Base-by-base conservation (phyloP, 2,113 vertebrate species). In the Calonectris borealis region DNA sequence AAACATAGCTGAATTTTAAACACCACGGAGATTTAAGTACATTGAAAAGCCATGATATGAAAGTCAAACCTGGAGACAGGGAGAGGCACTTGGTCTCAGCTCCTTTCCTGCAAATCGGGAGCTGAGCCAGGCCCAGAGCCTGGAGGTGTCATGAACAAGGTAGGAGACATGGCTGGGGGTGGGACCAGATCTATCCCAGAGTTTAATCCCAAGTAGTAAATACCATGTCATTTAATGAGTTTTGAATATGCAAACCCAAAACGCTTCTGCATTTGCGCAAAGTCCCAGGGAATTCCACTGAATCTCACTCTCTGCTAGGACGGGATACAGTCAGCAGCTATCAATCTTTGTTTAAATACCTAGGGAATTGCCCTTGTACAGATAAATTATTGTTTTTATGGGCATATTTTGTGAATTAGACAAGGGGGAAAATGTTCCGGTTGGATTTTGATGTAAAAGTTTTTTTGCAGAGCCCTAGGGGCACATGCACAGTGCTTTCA, bases 1-100 rank as follows among this genome's bases (percentile, higher is more conserved):
- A 78, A 96, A 91, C 16, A 85, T 52, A 87, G 91, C 91, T 94
- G 96, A 93, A 95, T 97, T 97, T 97, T 97, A 97, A 97, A 89
- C 90, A 95, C 79, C 58, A 25, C 24, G 1, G 49, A 81, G 83
- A 85, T 70, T 80, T 82, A 83, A 77, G 44, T 29, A 36, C 86
- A 13, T 12, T 38, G 78, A 86, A 86, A 83, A 82, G 77, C 93
- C 89, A 69, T 19, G 61, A 73, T 72, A 44, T 46, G 87, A 83
- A 94, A 95, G 83, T 79, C 86, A 92, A 92, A 78, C 49, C 77
- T 66, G 76, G 70, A 93, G 87, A 68, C 60, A 26, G 51, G 48
- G 36, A 91, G 24, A 44, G 61, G 55, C n/a, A 8, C 75, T 79
- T 57, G 57, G 48, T 83, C 48, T 40, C 58, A 40, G 44, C 10